Evolutionary conservation across 2,113 vertebrate species (phyloP), one percentile per base, ranked within the genome.

Genomic region (Bos javanicus): DNA sequence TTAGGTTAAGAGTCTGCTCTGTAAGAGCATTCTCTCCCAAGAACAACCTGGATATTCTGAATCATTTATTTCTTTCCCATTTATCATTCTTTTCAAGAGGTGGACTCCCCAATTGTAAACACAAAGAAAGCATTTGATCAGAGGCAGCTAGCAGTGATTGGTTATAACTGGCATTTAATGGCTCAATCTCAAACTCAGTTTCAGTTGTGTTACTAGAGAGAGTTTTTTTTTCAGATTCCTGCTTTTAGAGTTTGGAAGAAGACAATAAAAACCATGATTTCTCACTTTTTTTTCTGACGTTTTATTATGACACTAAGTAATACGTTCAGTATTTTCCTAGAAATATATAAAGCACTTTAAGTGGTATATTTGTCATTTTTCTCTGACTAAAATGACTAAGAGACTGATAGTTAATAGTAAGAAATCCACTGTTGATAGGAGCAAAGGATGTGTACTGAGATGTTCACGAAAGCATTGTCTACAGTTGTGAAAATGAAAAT

Each of bases 111-210:
- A 96, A 85, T 59, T 98, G 91, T 95, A 97, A 98, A 98, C 95
- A 97, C 96, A 92, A 97, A 95, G 62, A 96, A 95, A 98, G 96
- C 48, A 96, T 97, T 98, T 98, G 96, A 98, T 98, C 97, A 98
- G 97, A 94, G 97, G 93, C 87, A 97, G 97, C 96, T 97, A 97
- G 96, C 87, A 94, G 92, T 98, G 96, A 97, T 98, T 98, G 98
- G 98, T 97, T 74, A 92, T 98, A 98, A 98, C 76, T 98, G 97
- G 94, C 98, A 97, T 94, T 98, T 98, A 98, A 98, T 94, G 76
- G 95, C 25, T 93, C 93, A 97, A 93, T 98, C 96, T 98, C 93
- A 97, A 97, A 84, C 54, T 94, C 92, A 91, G 74, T 78, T 94
- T 98, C 84, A 84, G 52, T 97, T 97, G 54, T 86, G 87, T 96